Evolutionary conservation across 2,113 vertebrate genomes (phyloP), one percentile per base, ranked within the genome.

Genomic region (Notothenia coriiceps): DNA sequence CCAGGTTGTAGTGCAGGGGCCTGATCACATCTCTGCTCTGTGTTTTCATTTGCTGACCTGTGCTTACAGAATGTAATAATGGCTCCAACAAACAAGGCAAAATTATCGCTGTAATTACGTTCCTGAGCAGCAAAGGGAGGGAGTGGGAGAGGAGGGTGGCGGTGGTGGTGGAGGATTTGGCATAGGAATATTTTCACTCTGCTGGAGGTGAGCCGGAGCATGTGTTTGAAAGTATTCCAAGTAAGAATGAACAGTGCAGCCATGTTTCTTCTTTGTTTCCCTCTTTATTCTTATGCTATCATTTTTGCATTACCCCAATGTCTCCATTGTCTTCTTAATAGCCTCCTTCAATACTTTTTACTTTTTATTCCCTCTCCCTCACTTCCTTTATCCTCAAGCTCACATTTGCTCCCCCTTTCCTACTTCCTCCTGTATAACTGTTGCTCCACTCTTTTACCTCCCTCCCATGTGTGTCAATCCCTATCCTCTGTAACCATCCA

Each of bases 91-190:
- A 89, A 91, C 82, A 82, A 86, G 84, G 68, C 57, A 73, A 81
- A 88, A 89, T 86, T 85, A 87, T 88, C 11, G 6, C 61, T 40
- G 65, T 88, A 85, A 92, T 92, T 87, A 88, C 83, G 84, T 90
- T 85, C 72, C 61, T 71, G 64, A 80, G 73, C 69, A 68, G 84
- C 47, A 13, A 79, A 54, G 29, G 65, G 73, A 79, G 61, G 20
- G 80, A 69, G 74, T 20, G 18, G 68, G 69, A 76, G 86, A 59
- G 62, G 61, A 52, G 52, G 57, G 47, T 7, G 74, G 43, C 7
- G 74, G 63, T 57, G 59, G 25, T 25, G 25, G 25, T 2, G 25
- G 75, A 70, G 55, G 62, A 78, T 83, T 88, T 88, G 83, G 85
- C 83, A 29, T 50, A 46, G 50, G 65, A 62, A 82, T 80, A 79